Conservation (phyloP, 2,113 vertebrate species). For the Mormyrus lacerda region DNA sequence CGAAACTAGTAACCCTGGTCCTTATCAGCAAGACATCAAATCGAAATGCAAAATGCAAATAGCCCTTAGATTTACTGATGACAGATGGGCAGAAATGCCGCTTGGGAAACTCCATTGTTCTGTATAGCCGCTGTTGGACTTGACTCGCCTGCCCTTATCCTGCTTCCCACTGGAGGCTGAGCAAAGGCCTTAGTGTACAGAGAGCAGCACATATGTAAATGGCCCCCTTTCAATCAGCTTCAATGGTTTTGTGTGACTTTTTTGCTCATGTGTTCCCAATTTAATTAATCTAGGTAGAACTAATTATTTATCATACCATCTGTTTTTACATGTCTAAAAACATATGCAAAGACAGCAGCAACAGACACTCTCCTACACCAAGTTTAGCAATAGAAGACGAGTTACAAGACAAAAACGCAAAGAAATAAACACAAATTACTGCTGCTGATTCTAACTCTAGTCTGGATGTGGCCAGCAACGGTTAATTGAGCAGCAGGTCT, state of each 20-base stretch:
- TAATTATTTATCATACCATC: neutral
- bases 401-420: neutral
- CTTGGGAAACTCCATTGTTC: neutral
- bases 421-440: neutral
- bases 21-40: conserved; percentile 18
- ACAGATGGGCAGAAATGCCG: neutral
- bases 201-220: neutral
- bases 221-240: neutral
- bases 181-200: neutral
- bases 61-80: neutral
- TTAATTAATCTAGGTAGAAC: neutral
- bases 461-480: neutral
- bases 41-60: conserved; percentile 12
- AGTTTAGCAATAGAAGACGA: neutral
- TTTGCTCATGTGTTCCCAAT: neutral
- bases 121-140: neutral
- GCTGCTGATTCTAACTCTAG: neutral
- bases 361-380: neutral
- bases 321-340: neutral
- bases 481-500: neutral
- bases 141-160: neutral
- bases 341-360: neutral
- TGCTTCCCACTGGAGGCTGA: neutral
- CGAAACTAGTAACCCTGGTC: neutral
- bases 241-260: neutral